A percentile compares a stretch with the other conserved stretches of the same genome.
These are phyloP conservation scores for Tapirus indicus DNA, from an alignment of 2,797 vertebrate genomes.

Conservation along the genomic window DNA sequence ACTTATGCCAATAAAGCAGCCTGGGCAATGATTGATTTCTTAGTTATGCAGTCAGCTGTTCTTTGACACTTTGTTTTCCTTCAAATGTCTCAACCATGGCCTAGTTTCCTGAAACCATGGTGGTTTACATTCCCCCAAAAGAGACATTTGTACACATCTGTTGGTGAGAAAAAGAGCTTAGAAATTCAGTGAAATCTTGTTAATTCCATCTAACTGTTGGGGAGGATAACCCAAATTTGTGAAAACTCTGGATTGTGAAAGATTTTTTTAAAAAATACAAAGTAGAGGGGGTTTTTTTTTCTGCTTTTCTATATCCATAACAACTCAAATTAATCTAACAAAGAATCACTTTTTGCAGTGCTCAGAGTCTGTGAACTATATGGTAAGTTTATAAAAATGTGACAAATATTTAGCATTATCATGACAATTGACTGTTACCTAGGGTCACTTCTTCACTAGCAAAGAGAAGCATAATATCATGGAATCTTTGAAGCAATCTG, in stretches of 20 bases:
- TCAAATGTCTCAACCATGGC: slow-evolving; percentile 61
- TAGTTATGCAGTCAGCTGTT: slow-evolving; percentile 82
- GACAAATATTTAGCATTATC: slow-evolving; percentile 56
- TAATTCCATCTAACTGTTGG: slow-evolving; percentile 59
- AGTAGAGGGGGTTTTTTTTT: neutral
- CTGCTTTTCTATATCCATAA: neutral
- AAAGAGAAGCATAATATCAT: slow-evolving; percentile 16
- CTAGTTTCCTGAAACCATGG: slow-evolving; percentile 64
- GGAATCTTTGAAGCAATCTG: neutral
- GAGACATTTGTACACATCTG: slow-evolving; percentile 75
- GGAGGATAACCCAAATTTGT: slow-evolving; percentile 33
- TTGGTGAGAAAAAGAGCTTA: slow-evolving; percentile 60
- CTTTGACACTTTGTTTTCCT: slow-evolving; percentile 75
- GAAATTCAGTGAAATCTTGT: slow-evolving; percentile 66
- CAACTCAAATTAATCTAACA: neutral
- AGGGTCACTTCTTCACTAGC: neutral
- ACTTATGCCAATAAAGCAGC: slow-evolving; percentile 81
- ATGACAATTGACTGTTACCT: slow-evolving; percentile 19
- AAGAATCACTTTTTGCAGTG: slow-evolving; percentile 40
- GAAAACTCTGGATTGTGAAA: slow-evolving; percentile 37
- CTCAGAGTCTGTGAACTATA: slow-evolving; percentile 4
- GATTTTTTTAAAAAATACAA: slow-evolving; percentile 52
- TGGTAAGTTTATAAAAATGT: slow-evolving; percentile 18
- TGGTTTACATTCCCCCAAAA: slow-evolving; percentile 62
- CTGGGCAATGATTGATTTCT: slow-evolving; percentile 80